Evolutionary conservation across 1,140 invertebrate species (phyloP).

Genomic region (Oncopeltus fasciatus): DNA sequence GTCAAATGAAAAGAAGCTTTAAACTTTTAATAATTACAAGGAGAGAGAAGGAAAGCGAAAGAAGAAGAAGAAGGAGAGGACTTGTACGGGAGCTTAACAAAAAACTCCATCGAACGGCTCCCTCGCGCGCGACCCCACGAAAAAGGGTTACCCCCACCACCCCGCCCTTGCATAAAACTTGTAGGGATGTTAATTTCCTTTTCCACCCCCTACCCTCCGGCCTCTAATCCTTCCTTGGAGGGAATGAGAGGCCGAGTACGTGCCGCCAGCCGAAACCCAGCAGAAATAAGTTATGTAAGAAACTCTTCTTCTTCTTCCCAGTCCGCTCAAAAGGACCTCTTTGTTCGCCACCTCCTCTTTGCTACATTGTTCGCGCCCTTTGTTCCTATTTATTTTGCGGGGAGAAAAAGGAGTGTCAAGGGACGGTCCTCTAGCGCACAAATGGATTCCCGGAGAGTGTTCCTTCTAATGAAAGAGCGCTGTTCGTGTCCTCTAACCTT

Average conservation of each 20-base stretch:
- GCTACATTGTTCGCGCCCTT: not conserved
- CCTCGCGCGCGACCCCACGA: not conserved
- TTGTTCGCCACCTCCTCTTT: not conserved
- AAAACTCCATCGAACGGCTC: too few species aligned
- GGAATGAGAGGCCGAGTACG: not conserved
- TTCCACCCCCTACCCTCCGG: not conserved
- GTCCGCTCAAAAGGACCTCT: not conserved
- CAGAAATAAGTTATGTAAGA: not conserved
- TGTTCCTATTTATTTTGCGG: not conserved
- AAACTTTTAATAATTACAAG: slow-evolving; percentile 8
- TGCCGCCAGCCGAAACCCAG: not conserved
- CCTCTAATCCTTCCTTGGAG: not conserved
- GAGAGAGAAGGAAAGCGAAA: too few species aligned
- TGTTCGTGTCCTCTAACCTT: too few species aligned
- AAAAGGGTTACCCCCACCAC: not conserved
- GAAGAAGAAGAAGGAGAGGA: not conserved
- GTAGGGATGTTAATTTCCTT: slow-evolving; percentile 9
- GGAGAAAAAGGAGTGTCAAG: not conserved
- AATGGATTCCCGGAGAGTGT: not conserved
- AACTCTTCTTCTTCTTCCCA: not conserved
- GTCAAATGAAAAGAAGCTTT: not conserved
- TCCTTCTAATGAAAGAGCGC: not conserved
- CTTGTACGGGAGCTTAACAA: not conserved
- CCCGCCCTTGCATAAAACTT: slow-evolving; percentile 1
- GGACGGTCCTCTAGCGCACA: not conserved